Evolutionary conservation across 2,797 vertebrate species (phyloP).

Genomic region (Kryptopterus vitreolus): DNA sequence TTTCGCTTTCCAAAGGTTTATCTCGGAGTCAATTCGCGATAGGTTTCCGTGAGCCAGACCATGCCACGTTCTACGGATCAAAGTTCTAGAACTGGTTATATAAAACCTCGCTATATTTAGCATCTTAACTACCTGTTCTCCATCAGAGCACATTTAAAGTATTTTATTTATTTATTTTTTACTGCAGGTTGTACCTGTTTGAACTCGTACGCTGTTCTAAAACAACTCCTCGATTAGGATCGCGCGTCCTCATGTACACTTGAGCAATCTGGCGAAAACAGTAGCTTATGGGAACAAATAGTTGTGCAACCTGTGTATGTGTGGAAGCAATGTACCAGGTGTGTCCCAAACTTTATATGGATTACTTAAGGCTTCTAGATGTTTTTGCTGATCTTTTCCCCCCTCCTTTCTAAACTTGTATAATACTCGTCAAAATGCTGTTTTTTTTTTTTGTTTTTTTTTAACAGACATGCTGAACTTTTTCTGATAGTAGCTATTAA

Average conservation of each 20-base stretch:
- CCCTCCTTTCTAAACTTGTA: too few relatives aligned
- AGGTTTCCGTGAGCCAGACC: neutral
- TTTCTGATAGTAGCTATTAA: neutral
- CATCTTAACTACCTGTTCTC: neutral
- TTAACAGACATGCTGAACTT: too few relatives aligned
- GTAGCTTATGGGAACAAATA: conserved; percentile 20
- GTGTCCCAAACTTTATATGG: neutral
- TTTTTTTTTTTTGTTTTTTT: neutral
- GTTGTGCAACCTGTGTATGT: neutral
- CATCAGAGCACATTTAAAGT: neutral
- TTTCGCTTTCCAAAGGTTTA: neutral
- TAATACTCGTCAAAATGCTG: too few relatives aligned
- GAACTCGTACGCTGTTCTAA: neutral
- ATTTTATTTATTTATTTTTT: neutral
- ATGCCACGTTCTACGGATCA: neutral
- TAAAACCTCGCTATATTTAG: too few relatives aligned
- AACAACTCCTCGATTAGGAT: neutral
- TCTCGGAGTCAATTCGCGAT: neutral
- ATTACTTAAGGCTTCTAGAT: neutral
- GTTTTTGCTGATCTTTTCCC: too few relatives aligned
- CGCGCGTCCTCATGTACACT: neutral
- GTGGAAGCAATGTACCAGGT: neutral
- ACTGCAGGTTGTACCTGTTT: conserved; percentile 10
- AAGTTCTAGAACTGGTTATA: neutral
- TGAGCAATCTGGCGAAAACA: conserved; percentile 4